These are phyloP conservation scores for Thymelicus sylvestris DNA, from an alignment of 2,888 invertebrate genomes.

Conservation along the genomic window DNA sequence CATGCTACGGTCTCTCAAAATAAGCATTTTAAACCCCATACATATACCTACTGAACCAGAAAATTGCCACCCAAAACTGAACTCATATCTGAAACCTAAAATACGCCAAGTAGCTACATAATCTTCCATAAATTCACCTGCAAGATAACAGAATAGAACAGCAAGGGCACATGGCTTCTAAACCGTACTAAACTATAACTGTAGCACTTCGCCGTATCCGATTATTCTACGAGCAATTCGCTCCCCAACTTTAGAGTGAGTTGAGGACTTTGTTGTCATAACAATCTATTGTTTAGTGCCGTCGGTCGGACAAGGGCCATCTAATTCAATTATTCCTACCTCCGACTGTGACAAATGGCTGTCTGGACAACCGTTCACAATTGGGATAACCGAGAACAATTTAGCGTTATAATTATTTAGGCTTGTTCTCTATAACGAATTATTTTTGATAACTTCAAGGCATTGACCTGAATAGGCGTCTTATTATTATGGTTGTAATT, in stretches of 20 bases:
- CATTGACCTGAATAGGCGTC: background rate
- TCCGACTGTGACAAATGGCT: constrained; percentile 40
- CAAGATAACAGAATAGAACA: background rate
- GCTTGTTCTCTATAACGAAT: background rate
- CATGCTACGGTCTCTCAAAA: too few relatives aligned
- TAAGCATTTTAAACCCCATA: too few relatives aligned
- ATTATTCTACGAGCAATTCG: constrained; percentile 22
- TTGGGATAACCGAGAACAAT: constrained; percentile 13
- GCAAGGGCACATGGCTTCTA: background rate
- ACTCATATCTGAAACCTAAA: too few relatives aligned
- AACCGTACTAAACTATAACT: background rate
- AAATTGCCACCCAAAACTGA: too few relatives aligned
- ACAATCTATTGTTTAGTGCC: constrained; percentile 33
- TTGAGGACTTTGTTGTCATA: constrained; percentile 28
- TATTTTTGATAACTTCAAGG: background rate
- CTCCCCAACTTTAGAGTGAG: constrained; percentile 15
- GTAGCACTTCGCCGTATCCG: constrained; percentile 4
- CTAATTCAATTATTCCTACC: constrained; percentile 38
- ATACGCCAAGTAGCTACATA: too few relatives aligned
- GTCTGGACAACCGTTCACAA: constrained; percentile 19
- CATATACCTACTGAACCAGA: too few relatives aligned
- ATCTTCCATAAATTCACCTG: background rate
- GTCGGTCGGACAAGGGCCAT: constrained; percentile 39
- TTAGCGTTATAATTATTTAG: background rate
- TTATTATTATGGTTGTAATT: too few relatives aligned